phyloP scores from a whole-genome alignment of 2,888 invertebrate genomes.

The Apamea anceps region DNA sequence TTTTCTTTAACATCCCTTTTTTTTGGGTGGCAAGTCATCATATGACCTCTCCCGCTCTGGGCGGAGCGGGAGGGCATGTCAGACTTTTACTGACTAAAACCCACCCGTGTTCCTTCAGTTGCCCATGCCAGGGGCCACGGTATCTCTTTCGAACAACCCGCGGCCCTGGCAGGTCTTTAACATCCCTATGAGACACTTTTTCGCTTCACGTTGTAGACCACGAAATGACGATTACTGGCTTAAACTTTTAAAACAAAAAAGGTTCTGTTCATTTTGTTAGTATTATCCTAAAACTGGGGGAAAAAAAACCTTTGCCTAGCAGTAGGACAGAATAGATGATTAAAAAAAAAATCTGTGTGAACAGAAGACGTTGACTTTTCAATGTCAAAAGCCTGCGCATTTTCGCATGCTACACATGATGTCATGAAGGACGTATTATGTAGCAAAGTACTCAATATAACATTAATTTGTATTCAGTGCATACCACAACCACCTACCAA shows the following conservation, averaged over 20 bases:
- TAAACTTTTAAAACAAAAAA: too few species aligned
- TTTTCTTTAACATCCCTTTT: neutral
- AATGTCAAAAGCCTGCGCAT: neutral
- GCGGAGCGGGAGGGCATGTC: too few species aligned
- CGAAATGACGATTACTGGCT: too few species aligned
- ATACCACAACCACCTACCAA: constrained; percentile 23
- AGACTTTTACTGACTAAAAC: too few species aligned
- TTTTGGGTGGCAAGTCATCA: too few species aligned
- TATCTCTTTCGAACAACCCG: too few species aligned
- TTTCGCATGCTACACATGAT: constrained; percentile 23
- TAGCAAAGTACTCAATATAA: constrained; percentile 10
- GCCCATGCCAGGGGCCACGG: too few species aligned
- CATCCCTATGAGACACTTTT: neutral
- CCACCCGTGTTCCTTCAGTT: too few species aligned
- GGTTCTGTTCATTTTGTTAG: neutral
- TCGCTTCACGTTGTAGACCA: neutral
- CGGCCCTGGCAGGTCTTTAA: too few species aligned
- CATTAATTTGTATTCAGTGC: constrained; percentile 52
- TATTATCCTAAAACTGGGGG: neutral
- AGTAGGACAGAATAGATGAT: neutral
- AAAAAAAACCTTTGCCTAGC: neutral
- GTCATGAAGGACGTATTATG: constrained; percentile 18
- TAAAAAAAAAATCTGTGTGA: neutral
- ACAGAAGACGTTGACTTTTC: neutral
- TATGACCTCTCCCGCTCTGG: too few species aligned